Evolutionary conservation across 2,888 invertebrate species (phyloP), one percentile per base, ranked within the genome.

Genomic region (Cistogaster globosa): DNA sequence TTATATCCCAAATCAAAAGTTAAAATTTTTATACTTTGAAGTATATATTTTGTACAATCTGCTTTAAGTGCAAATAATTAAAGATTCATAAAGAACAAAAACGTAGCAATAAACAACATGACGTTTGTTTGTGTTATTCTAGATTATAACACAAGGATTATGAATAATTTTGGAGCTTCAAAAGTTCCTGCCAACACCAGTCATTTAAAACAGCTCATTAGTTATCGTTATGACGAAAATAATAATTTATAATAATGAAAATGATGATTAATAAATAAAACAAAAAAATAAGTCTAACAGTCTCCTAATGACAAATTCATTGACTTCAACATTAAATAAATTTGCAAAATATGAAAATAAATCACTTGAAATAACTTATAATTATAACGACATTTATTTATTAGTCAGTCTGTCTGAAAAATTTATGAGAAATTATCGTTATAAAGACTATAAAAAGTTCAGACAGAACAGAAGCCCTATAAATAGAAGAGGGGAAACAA

Each of bases 1-100:
- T 72, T 62, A 84, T 84, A 72, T 14, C 38, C 51, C 65, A 71
- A 60, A 55, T 72, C 18, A 2, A 78, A 62, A 65, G 42, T 62
- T 11, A 51, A 36, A 18, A 8, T 8, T 71, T 7, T 42, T 53
- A 55, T 26, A 69, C 55, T 57, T 63, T 32, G 75, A 26, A 83
- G 53, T 57, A 58, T 36, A 18, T 60, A 12, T 55, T 51, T 58
- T 63, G 20, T 32, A 26, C 51, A 9, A 14, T 38, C 53, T 26
- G 51, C 12, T 45, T 69, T 63, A 79, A 68, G 72, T 74, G 83
- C 68, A 75, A 75, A 83, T 79, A 83, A 83, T 83, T 75, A 83
- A 62, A 72, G 32, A 55, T 38, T 57, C 6, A 42, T 53, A 26
- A 63, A 42, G 38, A 63, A 1, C 2, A 32, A 32, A 32, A 32